Conservation (phyloP, 2,113 vertebrate species). For the Bothrops jararaca region DNA sequence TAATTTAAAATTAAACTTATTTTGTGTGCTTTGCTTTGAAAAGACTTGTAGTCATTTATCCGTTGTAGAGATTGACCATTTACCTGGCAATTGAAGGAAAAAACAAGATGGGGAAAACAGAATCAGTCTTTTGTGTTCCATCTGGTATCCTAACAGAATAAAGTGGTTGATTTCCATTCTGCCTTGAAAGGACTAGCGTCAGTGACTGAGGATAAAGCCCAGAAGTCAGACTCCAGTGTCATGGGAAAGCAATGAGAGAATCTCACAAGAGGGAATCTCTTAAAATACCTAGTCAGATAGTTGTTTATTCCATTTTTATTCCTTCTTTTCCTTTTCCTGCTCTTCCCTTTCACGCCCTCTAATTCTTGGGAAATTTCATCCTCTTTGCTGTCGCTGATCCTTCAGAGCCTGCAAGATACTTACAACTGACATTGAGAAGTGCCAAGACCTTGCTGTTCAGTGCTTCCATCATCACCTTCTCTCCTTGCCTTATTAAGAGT, state of each 20-base stretch:
- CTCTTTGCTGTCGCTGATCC: background rate
- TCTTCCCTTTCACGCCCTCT: background rate
- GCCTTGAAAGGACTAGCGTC: background rate
- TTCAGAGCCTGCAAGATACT: background rate
- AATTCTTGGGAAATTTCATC: background rate
- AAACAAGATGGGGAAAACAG: background rate
- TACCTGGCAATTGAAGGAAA: background rate
- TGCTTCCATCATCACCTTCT: background rate
- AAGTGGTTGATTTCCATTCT: background rate
- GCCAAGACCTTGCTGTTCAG: background rate
- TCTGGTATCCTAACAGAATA: background rate
- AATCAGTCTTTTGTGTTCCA: background rate
- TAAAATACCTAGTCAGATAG: background rate
- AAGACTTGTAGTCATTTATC: background rate
- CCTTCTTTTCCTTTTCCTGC: background rate
- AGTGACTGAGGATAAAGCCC: background rate
- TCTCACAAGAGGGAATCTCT: background rate
- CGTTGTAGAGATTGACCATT: background rate
- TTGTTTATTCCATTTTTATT: background rate
- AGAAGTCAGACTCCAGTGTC: background rate
- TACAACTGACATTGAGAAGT: background rate
- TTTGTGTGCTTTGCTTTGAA: background rate
- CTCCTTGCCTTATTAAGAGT: background rate
- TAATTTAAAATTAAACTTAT: background rate
- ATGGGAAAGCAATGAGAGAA: background rate